Evolutionary conservation across 2,888 invertebrate species (phyloP), one percentile per base, ranked within the genome.

Genomic region (Harpalus rubripes): DNA sequence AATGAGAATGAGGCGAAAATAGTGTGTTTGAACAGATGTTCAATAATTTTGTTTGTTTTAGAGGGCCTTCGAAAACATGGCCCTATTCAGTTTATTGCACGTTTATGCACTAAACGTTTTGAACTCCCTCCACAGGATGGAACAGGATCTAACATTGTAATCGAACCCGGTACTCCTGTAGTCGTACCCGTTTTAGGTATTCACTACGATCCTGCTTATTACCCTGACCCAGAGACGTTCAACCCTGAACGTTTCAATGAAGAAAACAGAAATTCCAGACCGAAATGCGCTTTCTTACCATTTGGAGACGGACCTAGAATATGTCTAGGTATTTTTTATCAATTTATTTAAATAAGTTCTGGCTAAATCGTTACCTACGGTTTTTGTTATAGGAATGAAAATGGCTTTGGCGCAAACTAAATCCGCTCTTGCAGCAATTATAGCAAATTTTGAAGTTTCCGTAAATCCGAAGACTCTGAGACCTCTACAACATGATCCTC

Each of bases 371-470:
- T 32, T 12, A 12, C 12, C 2, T 52, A 10, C 44, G 7, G 2
- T 61, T 12, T 56, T 56, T n/a, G 4, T 85, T 86, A 4, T 8
- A 90, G 91, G 91, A 26, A 90, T 90, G 89, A 89, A 89, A 52
- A 91, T 91, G 87, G 91, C 89, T 6, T 1, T 89, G 26, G 86
- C 88, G 0, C 91, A 91, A 87, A 87, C 89, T 0, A 92, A 91
- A 86, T 88, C 89, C 0, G 90, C 89, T 0, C 18, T 90, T 0
- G 89, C 89, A 12, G 89, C 89, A 81, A 85, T 91, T 58, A 16
- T 91, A 0, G 87, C 86, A 26, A 90, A 90, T 59, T 92, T 90
- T 81, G 88, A 89, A 74, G 85, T 92, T 3, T 87, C 85, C 26
- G 87, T 89, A 2, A 90, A 90, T 87, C 87, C 87, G 6, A 88